phyloP scores from a whole-genome alignment of 1,140 invertebrate species.

The Aphaenogaster ashmeadi region DNA sequence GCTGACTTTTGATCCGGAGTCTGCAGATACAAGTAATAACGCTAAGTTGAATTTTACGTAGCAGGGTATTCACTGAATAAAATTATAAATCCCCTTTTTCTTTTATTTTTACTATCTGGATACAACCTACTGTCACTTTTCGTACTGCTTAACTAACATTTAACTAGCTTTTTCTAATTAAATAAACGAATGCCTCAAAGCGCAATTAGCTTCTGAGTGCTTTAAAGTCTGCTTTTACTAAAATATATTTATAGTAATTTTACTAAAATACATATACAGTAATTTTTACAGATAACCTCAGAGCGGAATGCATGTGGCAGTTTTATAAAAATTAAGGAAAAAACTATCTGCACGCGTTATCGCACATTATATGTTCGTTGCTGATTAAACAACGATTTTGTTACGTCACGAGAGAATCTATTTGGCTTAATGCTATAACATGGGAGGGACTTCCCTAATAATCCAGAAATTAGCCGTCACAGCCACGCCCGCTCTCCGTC shows the following conservation, averaged over 20 bases:
- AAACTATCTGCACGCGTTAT: not conserved
- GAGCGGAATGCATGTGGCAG: not conserved
- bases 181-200: not conserved
- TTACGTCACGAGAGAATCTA: slow-evolving; percentile 27
- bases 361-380: not conserved
- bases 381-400: slow-evolving; percentile 46
- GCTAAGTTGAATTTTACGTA: not conserved
- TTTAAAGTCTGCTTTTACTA: not conserved
- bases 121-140: not conserved
- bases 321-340: not conserved
- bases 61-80: not conserved
- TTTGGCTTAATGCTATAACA: slow-evolving; percentile 9
- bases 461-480: slow-evolving; percentile 74
- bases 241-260: not conserved
- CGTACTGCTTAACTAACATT: not conserved
- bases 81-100: not conserved
- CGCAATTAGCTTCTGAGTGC: not conserved
- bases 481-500: slow-evolving; percentile 71
- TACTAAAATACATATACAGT: not conserved
- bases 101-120: not conserved
- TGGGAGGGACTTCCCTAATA: slow-evolving; percentile 47
- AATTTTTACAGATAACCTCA: not conserved
- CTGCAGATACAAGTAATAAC: not conserved
- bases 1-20: not conserved
- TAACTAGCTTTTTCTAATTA: not conserved